These are phyloP conservation scores for Anolis sagrei DNA, from an alignment of 2,113 vertebrate species.

Conservation along the genomic window DNA sequence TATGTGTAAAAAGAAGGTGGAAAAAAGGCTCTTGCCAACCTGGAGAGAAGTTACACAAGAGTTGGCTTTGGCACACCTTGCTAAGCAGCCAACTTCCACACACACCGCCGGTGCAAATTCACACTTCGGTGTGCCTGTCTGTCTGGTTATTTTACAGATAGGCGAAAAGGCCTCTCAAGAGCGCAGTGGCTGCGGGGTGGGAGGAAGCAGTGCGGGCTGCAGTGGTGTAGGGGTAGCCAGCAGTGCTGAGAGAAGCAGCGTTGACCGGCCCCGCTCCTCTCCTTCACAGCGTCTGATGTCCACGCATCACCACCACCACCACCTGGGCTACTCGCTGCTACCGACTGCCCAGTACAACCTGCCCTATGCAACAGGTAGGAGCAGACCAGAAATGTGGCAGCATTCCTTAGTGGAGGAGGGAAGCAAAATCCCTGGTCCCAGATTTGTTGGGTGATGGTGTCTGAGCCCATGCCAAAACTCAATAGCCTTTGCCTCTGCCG, in stretches of 20 bases:
- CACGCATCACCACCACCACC: slow-evolving; percentile 96
- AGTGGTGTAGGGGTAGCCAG: slow-evolving; percentile 71
- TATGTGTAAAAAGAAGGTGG: too few relatives aligned
- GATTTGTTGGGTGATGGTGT: neutral
- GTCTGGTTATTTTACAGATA: slow-evolving; percentile 73
- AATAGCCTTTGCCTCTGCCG: too few relatives aligned
- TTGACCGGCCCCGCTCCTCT: slow-evolving; percentile 93
- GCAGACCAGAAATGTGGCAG: neutral
- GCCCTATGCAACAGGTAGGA: slow-evolving; percentile 94
- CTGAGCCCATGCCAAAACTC: neutral
- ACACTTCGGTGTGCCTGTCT: slow-evolving; percentile 18
- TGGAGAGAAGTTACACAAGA: neutral
- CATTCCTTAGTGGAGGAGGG: neutral
- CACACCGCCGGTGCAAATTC: neutral
- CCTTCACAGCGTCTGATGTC: slow-evolving; percentile 97
- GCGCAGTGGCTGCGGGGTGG: slow-evolving; percentile 81
- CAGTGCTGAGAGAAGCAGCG: slow-evolving; percentile 80
- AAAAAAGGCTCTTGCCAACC: neutral
- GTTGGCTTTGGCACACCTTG: too few relatives aligned
- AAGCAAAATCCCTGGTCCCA: neutral
- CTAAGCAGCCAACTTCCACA: neutral
- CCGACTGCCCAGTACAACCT: slow-evolving; percentile 92
- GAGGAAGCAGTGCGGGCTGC: slow-evolving; percentile 80
- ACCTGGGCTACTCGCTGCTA: slow-evolving; percentile 93
- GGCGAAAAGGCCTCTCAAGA: slow-evolving; percentile 87